Percentiles rank a stretch among this genome's conserved stretches.
Evolutionary conservation across 2,797 vertebrate genomes (phyloP).

Genomic region (Siniperca undulata): DNA sequence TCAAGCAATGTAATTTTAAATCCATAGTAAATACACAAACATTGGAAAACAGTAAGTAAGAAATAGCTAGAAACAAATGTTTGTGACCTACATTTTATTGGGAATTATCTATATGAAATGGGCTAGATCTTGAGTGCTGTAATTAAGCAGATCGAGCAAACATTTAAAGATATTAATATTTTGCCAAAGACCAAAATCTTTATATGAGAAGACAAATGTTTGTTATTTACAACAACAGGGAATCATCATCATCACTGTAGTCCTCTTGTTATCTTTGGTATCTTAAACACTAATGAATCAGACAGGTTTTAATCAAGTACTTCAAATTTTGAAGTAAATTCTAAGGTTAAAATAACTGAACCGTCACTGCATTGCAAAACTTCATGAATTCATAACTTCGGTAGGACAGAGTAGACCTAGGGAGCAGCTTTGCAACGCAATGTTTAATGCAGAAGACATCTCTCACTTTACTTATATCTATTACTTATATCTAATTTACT

Average conservation of each 20-base stretch:
- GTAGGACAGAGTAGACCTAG: background rate
- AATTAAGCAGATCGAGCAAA: background rate
- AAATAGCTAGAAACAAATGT: background rate
- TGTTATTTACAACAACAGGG: background rate
- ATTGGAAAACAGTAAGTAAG: background rate
- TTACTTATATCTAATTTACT: background rate
- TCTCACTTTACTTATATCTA: background rate
- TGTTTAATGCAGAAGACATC: background rate
- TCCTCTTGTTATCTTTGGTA: background rate
- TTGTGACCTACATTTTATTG: constrained; percentile 11
- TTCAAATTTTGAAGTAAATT: background rate
- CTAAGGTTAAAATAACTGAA: background rate
- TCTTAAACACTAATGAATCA: background rate
- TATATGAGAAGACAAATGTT: background rate
- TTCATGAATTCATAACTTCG: background rate
- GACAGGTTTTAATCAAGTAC: background rate
- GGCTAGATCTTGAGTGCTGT: background rate
- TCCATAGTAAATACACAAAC: background rate
- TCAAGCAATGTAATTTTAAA: background rate
- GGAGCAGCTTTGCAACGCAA: background rate
- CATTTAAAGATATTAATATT: background rate
- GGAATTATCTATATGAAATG: background rate
- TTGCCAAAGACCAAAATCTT: background rate
- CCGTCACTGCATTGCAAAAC: background rate
- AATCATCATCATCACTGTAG: background rate